phyloP scores from a whole-genome alignment of 2,113 vertebrate species.

The Antennarius striatus region DNA sequence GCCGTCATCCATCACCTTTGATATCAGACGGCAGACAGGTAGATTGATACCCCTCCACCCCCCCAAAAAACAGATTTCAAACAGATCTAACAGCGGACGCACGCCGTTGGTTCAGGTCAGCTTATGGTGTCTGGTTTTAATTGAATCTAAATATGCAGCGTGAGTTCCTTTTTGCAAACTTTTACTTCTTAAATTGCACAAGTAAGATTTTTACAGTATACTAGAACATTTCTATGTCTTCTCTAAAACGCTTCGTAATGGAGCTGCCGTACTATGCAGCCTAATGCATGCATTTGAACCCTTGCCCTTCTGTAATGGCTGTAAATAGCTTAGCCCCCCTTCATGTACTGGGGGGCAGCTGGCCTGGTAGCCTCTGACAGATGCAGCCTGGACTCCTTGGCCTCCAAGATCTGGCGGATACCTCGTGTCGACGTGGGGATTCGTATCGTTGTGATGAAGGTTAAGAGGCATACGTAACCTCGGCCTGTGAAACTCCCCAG shows the following conservation, averaged over 20 bases:
- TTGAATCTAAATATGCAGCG: slow-evolving; percentile 19
- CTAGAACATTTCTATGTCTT: not conserved
- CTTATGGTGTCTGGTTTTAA: slow-evolving; percentile 14
- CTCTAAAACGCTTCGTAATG: too few species aligned
- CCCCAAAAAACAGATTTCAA: slow-evolving; percentile 23
- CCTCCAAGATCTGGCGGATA: not conserved
- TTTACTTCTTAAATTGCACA: too few species aligned
- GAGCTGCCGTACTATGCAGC: not conserved
- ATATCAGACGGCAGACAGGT: slow-evolving; percentile 65
- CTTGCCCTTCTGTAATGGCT: slow-evolving; percentile 18
- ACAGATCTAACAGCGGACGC: slow-evolving; percentile 25
- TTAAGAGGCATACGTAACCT: slow-evolving; percentile 2
- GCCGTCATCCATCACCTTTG: slow-evolving; percentile 70
- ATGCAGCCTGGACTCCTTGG: slow-evolving; percentile 7
- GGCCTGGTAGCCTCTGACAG: slow-evolving; percentile 30
- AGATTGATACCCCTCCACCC: slow-evolving; percentile 55
- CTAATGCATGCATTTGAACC: slow-evolving; percentile 17
- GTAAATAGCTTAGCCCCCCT: not conserved
- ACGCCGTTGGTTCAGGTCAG: slow-evolving; percentile 28
- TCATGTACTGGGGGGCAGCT: slow-evolving; percentile 18
- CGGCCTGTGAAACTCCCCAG: not conserved
- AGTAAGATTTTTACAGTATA: not conserved
- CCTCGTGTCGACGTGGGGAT: not conserved
- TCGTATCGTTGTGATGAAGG: not conserved
- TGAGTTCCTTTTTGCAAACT: not conserved